phyloP scores from a whole-genome alignment of 1,140 invertebrate genomes.

The Drosophila micromelanica region DNA sequence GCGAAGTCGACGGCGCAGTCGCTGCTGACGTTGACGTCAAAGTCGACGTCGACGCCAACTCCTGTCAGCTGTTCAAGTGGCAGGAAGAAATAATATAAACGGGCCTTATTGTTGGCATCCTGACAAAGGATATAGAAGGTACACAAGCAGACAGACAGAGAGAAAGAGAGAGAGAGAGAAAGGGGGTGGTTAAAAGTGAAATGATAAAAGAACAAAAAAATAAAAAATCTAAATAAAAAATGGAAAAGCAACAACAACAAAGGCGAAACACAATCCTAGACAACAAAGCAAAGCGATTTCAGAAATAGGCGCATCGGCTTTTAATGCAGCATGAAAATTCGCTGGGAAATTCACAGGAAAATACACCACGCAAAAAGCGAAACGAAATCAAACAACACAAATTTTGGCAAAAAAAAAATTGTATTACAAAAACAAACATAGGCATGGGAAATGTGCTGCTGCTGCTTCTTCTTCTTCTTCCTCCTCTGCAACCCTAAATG shows the following conservation, averaged over 20 bases:
- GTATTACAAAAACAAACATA: slow-evolving; percentile 69
- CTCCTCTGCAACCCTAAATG: slow-evolving; percentile 65
- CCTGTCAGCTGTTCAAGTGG: slow-evolving; percentile 77
- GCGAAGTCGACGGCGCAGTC: slow-evolving; percentile 12
- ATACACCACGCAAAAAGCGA: slow-evolving; percentile 16
- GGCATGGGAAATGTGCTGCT: slow-evolving; percentile 24
- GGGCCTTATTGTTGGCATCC: slow-evolving; percentile 79
- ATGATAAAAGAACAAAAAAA: slow-evolving; percentile 14
- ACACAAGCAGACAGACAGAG: slow-evolving; percentile 5
- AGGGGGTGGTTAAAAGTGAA: slow-evolving; percentile 7
- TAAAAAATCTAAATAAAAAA: slow-evolving; percentile 11
- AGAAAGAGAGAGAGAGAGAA: slow-evolving; percentile 21
- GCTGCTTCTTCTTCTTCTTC: neutral
- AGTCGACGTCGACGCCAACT: slow-evolving; percentile 40
- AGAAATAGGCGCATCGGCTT: slow-evolving; percentile 21
- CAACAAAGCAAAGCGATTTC: neutral
- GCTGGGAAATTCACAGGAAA: slow-evolving; percentile 5
- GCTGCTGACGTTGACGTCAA: slow-evolving; percentile 17
- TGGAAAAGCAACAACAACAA: slow-evolving; percentile 12
- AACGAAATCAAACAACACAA: slow-evolving; percentile 64
- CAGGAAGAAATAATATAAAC: slow-evolving; percentile 77
- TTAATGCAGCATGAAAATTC: slow-evolving; percentile 20
- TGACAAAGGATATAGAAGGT: slow-evolving; percentile 48
- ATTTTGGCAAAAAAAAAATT: slow-evolving; percentile 41
- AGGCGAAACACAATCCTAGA: neutral